Conservation (phyloP, 1,140 invertebrate genomes). For the Wiebesia pumilae region DNA sequence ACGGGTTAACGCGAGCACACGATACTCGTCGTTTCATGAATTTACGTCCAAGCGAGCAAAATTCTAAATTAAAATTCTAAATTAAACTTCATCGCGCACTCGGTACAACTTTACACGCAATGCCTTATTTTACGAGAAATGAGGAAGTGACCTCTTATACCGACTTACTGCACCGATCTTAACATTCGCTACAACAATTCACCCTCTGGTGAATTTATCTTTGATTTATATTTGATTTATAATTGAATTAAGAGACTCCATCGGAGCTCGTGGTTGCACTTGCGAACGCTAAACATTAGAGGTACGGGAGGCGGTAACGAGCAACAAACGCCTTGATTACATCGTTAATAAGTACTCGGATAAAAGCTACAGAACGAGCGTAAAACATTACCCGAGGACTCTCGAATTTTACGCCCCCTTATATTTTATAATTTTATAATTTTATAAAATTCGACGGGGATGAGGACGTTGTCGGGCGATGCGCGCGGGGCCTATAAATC, state of each 20-base stretch:
- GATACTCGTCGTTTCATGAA: too few relatives aligned
- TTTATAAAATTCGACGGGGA: not conserved
- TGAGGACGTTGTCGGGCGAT: not conserved
- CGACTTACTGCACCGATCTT: not conserved
- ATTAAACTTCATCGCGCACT: not conserved
- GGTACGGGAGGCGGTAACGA: not conserved
- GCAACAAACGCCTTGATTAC: not conserved
- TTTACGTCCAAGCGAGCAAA: too few relatives aligned
- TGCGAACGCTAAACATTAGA: not conserved
- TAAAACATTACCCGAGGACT: not conserved
- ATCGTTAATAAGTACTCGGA: not conserved
- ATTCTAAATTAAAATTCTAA: not conserved
- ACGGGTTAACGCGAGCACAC: too few relatives aligned
- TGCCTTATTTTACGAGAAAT: too few relatives aligned
- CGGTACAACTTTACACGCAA: not conserved
- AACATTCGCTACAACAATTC: not conserved
- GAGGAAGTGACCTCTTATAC: not conserved
- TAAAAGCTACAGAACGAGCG: not conserved
- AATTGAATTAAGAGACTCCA: not conserved
- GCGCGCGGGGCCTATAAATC: not conserved
- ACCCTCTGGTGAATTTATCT: not conserved
- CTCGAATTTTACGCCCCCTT: too few relatives aligned
- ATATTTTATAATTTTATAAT: too few relatives aligned
- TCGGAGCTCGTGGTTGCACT: not conserved
- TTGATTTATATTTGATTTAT: too few relatives aligned